Conservation (phyloP, 2,888 invertebrate genomes). For the Kryphioiulus occultus region DNA sequence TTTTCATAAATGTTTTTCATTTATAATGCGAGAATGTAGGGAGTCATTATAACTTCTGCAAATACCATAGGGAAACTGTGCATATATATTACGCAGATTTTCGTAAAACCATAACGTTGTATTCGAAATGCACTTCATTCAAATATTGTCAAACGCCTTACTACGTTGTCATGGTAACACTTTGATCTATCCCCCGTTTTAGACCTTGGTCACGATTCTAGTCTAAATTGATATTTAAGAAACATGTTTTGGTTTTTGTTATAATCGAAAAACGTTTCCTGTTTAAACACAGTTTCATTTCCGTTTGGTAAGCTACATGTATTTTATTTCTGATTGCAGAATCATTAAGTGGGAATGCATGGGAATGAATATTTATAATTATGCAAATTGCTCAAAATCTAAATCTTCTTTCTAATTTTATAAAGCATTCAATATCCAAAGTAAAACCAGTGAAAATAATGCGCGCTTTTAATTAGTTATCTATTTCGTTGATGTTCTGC, state of each 20-base stretch:
- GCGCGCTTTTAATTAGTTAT: neutral
- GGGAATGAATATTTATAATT: neutral
- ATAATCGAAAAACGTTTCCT: neutral
- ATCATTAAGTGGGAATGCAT: neutral
- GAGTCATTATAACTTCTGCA: too few species aligned
- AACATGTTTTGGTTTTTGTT: neutral
- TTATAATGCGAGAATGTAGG: too few species aligned
- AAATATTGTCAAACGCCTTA: neutral
- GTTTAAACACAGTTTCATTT: neutral
- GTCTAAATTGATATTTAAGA: neutral
- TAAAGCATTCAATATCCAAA: neutral
- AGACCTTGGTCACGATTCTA: constrained; percentile 2
- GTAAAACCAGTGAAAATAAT: neutral
- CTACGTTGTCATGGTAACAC: neutral
- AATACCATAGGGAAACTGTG: too few species aligned
- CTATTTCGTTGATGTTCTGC: neutral
- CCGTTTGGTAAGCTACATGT: too few species aligned
- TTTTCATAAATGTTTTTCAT: too few species aligned
- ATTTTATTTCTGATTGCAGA: neutral
- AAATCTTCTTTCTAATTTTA: neutral
- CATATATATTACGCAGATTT: too few species aligned
- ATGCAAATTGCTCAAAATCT: neutral
- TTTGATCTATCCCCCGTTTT: neutral
- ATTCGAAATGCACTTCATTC: neutral
- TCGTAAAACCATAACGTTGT: too few species aligned